A percentile compares a stretch with the other conserved stretches of the same genome.
Evolutionary conservation across 2,113 vertebrate genomes (phyloP).

Genomic region (Aegypius monachus): DNA sequence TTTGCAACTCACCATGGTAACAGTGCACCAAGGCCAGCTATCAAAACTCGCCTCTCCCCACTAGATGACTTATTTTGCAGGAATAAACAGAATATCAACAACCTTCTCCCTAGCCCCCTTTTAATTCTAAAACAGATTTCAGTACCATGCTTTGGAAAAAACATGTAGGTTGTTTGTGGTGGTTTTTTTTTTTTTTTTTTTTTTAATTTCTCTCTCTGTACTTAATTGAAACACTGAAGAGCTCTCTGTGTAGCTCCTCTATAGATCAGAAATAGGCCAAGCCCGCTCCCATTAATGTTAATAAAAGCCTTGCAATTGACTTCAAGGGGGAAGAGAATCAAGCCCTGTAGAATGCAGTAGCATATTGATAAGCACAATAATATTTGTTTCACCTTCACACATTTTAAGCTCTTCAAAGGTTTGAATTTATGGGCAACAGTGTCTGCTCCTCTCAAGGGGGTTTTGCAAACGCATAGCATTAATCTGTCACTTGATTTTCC

Average conservation of each 20-base stretch:
- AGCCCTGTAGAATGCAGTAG: not conserved
- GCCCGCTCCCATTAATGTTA: not conserved
- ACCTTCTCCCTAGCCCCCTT: not conserved
- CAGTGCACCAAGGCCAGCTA: not conserved
- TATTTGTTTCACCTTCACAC: constrained; percentile 41
- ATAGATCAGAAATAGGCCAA: not conserved
- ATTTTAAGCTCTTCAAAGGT: not conserved
- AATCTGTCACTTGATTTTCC: constrained; percentile 63
- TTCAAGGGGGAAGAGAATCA: not conserved
- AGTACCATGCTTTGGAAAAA: not conserved
- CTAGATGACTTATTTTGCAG: not conserved
- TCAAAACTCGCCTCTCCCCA: not conserved
- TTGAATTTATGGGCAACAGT: not conserved
- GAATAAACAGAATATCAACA: not conserved
- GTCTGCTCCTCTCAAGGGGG: constrained; percentile 4
- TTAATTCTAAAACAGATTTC: not conserved
- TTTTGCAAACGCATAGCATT: not conserved
- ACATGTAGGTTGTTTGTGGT: not conserved
- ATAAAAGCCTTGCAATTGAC: not conserved
- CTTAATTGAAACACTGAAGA: not conserved
- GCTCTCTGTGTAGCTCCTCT: not conserved
- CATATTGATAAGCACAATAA: not conserved
- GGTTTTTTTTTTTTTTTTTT: not conserved
- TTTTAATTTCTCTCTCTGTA: not conserved
- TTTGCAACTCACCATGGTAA: not conserved